A percentile compares a stretch with the other conserved stretches of the same genome.
Evolutionary conservation across 2,113 vertebrate species (phyloP).

Genomic region (Micromys minutus): DNA sequence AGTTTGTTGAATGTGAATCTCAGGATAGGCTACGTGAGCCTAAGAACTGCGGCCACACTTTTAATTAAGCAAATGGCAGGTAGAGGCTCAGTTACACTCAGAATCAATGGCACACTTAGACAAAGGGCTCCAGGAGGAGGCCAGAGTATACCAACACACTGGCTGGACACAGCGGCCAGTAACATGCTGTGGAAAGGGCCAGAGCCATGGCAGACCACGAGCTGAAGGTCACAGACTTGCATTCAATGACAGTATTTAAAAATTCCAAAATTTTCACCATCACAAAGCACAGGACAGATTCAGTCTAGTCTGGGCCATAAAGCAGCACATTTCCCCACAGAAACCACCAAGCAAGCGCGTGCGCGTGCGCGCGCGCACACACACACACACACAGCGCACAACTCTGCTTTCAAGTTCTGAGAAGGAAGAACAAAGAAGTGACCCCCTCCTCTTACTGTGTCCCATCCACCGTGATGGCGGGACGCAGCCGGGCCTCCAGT

Average conservation of each 20-base stretch:
- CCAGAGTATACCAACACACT: background rate
- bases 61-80: background rate
- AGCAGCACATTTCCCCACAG: background rate
- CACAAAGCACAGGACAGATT: background rate
- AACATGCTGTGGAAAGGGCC: background rate
- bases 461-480: background rate
- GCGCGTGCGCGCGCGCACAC: no score
- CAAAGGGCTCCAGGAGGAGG: background rate
- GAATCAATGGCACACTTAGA: background rate
- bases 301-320: background rate
- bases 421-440: background rate
- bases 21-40: background rate
- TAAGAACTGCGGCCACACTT: background rate
- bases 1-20: background rate
- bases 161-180: background rate
- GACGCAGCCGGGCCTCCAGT: background rate
- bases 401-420: background rate
- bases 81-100: background rate
- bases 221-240: background rate
- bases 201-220: background rate
- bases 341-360: no score
- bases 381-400: no score
- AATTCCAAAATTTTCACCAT: constrained; percentile 10
- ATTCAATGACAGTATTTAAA: background rate
- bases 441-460: background rate